Base-by-base conservation (phyloP, 2,797 vertebrate genomes). In the Alca torda region DNA sequence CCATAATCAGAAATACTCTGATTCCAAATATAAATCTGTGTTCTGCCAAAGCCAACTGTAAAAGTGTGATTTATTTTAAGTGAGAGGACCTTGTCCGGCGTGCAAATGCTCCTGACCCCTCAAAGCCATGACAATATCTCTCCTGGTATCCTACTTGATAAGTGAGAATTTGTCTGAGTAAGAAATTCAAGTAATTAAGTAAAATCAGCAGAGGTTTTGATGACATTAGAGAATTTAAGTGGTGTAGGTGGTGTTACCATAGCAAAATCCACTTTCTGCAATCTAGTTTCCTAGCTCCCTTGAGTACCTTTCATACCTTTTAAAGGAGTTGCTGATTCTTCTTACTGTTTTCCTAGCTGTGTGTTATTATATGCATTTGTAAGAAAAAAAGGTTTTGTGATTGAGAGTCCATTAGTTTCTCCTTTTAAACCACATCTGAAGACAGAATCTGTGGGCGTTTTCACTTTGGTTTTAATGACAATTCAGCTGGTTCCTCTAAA, bases 401-500 rank as follows among this genome's bases (percentile, higher is more conserved):
- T 73, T 92, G 75, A 86, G 43, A 93, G n/a, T 93, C 93, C 79
- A 83, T 39, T 89, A 92, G 63, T 84, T 97, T 96, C 81, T 96
- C 48, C 79, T 97, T 96, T 97, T 95, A 96, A 96, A 86, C 51
- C 20, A 67, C 54, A 51, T 92, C 72, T 91, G 90, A 97, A 97
- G 84, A 31, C 48, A 92, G 79, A 96, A 94, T 96, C 63, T 74
- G 53, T 85, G 41, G 25, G 18, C 14, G 3, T 83, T 96, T 74
- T 87, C 16, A 20, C 39, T 74, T 84, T 45, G 11, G 83, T 96
- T 96, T 90, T 95, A 88, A 93, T 95, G 72, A 89, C 61, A 96
- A 79, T 91, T 97, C 45, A 63, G 92, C 95, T 94, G 35, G 72
- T 95, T 97, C 61, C 82, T 95, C 92, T 95, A 86, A 97, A 94